phyloP scores from a whole-genome alignment of 2,113 vertebrate species.

The Carollia perspicillata region DNA sequence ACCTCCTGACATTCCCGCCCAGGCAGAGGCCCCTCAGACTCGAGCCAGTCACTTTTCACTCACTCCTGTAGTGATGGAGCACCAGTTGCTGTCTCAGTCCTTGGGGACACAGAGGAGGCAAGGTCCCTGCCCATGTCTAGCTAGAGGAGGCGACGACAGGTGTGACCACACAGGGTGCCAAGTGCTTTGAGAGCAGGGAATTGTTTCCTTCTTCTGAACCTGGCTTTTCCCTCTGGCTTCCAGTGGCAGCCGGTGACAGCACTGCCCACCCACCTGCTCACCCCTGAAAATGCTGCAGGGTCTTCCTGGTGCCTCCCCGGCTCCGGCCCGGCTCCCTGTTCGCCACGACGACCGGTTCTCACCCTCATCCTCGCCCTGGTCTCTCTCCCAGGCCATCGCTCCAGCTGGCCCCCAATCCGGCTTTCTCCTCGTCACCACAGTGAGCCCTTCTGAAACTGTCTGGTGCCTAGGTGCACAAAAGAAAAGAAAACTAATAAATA shows the following conservation, averaged over 20 bases:
- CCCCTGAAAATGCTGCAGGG: too few species aligned
- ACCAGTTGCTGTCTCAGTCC: rapidly evolving
- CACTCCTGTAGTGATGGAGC: background rate
- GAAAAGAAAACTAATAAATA: background rate
- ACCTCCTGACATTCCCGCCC: too few species aligned
- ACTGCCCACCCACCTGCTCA: background rate
- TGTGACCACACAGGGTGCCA: background rate
- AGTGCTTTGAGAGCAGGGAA: background rate
- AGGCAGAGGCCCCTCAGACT: background rate
- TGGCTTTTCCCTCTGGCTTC: background rate
- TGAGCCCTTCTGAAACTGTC: background rate
- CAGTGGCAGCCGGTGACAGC: too few species aligned
- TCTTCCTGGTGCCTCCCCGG: background rate
- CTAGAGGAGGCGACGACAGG: background rate
- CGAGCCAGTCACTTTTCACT: background rate
- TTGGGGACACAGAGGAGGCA: background rate
- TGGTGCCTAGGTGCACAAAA: background rate
- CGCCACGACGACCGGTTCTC: rapidly evolving
- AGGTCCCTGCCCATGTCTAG: background rate
- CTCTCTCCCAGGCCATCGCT: background rate
- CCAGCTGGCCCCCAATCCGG: background rate
- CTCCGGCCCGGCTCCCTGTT: rapidly evolving
- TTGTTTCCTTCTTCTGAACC: background rate
- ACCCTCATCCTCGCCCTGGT: background rate
- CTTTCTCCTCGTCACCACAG: background rate